Conservation (phyloP, 2,113 vertebrate genomes). For the Mungos mungo region DNA sequence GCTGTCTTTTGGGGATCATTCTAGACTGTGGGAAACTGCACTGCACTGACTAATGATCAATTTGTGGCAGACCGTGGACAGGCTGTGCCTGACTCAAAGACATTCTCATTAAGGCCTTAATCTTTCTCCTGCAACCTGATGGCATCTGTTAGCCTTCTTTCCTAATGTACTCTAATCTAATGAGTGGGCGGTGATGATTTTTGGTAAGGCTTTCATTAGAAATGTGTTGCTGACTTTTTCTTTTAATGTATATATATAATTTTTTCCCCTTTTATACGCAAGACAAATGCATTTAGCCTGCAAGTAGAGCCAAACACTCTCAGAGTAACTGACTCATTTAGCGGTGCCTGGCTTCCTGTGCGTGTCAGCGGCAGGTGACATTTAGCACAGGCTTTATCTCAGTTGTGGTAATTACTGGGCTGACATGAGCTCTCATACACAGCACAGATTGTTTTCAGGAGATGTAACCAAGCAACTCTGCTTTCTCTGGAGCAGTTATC, state of each 20-base stretch:
- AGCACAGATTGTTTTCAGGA: slow-evolving; percentile 81
- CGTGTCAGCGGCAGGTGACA: slow-evolving; percentile 84
- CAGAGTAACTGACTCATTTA: slow-evolving; percentile 81
- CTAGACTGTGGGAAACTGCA: slow-evolving; percentile 50
- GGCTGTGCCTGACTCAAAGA: not conserved
- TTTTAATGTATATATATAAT: not conserved
- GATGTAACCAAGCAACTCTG: slow-evolving; percentile 82
- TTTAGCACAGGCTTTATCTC: slow-evolving; percentile 85
- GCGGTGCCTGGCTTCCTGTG: slow-evolving; percentile 74
- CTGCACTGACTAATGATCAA: slow-evolving; percentile 64
- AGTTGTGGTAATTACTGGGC: slow-evolving; percentile 83
- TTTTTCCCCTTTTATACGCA: slow-evolving; percentile 69
- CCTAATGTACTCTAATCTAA: not conserved
- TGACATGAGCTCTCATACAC: slow-evolving; percentile 80
- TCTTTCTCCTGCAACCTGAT: slow-evolving; percentile 56
- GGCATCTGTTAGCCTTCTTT: slow-evolving; percentile 30
- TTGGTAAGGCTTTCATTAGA: not conserved
- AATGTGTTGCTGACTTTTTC: not conserved
- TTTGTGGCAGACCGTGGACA: slow-evolving; percentile 28
- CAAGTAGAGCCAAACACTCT: slow-evolving; percentile 69
- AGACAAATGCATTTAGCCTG: slow-evolving; percentile 73
- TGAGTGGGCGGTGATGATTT: not conserved
- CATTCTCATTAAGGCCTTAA: slow-evolving; percentile 53
- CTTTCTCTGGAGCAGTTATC: slow-evolving; percentile 74
- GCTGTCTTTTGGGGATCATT: slow-evolving; percentile 46